A percentile compares a stretch with the other conserved stretches of the same genome.
Evolutionary conservation across 2,113 vertebrate genomes (phyloP).

Genomic region (Leiothrix lutea): DNA sequence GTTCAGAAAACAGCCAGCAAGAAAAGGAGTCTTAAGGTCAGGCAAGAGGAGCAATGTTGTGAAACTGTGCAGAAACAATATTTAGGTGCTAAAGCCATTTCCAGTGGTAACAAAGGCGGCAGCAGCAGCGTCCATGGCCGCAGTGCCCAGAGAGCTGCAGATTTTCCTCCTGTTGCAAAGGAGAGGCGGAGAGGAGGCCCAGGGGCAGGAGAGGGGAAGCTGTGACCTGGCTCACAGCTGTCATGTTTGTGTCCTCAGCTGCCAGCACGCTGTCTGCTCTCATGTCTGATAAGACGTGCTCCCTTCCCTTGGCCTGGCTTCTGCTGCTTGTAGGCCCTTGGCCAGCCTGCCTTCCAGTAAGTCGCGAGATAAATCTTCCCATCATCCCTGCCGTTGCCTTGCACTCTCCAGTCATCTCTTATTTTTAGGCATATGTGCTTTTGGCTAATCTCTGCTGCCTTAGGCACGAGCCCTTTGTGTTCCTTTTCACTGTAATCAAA

Average conservation of each 20-base stretch:
- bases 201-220: neutral
- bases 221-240: neutral
- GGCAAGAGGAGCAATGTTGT: neutral
- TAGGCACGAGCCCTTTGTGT: neutral
- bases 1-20: neutral
- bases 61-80: neutral
- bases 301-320: neutral
- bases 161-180: neutral
- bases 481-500: neutral
- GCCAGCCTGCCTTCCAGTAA: neutral
- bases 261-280: neutral
- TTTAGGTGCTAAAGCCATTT: neutral
- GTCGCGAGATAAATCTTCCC: neutral
- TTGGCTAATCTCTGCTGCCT: neutral
- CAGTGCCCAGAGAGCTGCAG: neutral
- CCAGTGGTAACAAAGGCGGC: rapidly evolving
- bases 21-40: neutral
- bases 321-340: neutral
- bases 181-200: neutral
- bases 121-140: rapidly evolving
- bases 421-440: neutral
- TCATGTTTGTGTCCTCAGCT: neutral
- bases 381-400: neutral
- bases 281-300: neutral
- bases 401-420: neutral